Conservation (phyloP, 1,140 invertebrate genomes). For the Aphidius gifuensis region DNA sequence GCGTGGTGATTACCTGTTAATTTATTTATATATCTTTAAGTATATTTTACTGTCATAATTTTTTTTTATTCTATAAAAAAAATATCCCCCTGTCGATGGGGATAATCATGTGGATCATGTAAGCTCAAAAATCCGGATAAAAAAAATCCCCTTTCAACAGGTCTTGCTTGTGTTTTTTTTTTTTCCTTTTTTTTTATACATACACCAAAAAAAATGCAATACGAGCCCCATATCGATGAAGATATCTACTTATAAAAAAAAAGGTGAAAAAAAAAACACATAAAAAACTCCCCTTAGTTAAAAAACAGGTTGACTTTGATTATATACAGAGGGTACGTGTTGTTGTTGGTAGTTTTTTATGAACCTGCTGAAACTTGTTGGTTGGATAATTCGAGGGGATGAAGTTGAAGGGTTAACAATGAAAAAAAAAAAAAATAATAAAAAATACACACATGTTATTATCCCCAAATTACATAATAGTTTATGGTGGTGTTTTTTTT, state of each 20-base stretch:
- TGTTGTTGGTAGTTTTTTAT: slow-evolving; percentile 1
- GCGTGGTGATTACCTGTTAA: too few relatives aligned
- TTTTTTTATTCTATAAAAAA: too few relatives aligned
- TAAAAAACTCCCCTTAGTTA: slow-evolving; percentile 10
- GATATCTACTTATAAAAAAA: background rate
- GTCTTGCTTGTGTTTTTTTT: background rate
- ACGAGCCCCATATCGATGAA: slow-evolving; percentile 2
- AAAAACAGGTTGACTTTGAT: slow-evolving; percentile 14
- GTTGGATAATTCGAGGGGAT: background rate
- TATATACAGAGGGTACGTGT: background rate
- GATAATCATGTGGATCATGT: too few relatives aligned
- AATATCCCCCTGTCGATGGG: too few relatives aligned
- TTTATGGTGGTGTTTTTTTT: background rate
- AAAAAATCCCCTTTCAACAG: slow-evolving; percentile 15
- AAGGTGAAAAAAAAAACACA: background rate
- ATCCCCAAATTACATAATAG: background rate
- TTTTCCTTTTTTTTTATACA: background rate
- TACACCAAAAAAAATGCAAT: background rate
- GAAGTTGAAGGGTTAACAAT: background rate
- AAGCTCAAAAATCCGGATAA: too few relatives aligned
- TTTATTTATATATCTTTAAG: too few relatives aligned
- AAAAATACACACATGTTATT: background rate
- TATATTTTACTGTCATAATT: too few relatives aligned
- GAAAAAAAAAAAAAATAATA: background rate
- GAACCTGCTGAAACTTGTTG: background rate